Conservation (phyloP, 2,888 invertebrate genomes). For the Isotomurus palustris region DNA sequence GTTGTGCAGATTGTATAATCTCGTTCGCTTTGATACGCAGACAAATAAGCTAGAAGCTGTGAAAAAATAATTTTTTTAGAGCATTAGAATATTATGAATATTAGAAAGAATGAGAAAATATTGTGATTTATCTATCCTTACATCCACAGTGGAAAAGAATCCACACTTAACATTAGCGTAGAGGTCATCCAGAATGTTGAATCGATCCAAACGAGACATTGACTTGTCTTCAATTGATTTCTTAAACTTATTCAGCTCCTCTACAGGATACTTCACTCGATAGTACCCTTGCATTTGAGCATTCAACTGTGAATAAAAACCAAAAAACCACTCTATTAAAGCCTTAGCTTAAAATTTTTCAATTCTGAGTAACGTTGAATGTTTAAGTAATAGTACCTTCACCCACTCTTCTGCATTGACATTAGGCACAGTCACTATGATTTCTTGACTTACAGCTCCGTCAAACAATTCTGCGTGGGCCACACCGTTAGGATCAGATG, state of each 20-base stretch:
- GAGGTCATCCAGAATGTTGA: slow-evolving; percentile 84
- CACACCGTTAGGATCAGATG: slow-evolving; percentile 65
- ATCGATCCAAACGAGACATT: slow-evolving; percentile 79
- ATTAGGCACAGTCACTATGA: slow-evolving; percentile 56
- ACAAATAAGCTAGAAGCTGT: not conserved
- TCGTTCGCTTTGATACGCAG: too few species aligned
- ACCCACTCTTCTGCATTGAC: slow-evolving; percentile 78
- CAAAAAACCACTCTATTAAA: not conserved
- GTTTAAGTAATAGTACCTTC: slow-evolving; percentile 54
- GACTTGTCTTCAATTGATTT: slow-evolving; percentile 72
- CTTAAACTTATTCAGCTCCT: slow-evolving; percentile 69
- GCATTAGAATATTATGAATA: not conserved
- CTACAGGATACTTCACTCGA: slow-evolving; percentile 74
- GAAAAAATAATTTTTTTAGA: not conserved
- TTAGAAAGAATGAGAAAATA: slow-evolving; percentile 2
- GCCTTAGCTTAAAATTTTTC: not conserved
- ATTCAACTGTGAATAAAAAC: slow-evolving; percentile 57
- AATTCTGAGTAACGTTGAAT: not conserved
- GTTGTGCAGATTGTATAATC: too few species aligned
- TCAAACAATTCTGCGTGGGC: slow-evolving; percentile 53
- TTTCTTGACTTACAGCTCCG: slow-evolving; percentile 56
- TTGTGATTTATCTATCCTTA: too few species aligned
- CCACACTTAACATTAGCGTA: slow-evolving; percentile 85
- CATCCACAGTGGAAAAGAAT: slow-evolving; percentile 71
- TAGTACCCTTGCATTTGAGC: slow-evolving; percentile 83